phyloP scores from a whole-genome alignment of 2,113 vertebrate genomes.

The Psilopogon haemacephalus region DNA sequence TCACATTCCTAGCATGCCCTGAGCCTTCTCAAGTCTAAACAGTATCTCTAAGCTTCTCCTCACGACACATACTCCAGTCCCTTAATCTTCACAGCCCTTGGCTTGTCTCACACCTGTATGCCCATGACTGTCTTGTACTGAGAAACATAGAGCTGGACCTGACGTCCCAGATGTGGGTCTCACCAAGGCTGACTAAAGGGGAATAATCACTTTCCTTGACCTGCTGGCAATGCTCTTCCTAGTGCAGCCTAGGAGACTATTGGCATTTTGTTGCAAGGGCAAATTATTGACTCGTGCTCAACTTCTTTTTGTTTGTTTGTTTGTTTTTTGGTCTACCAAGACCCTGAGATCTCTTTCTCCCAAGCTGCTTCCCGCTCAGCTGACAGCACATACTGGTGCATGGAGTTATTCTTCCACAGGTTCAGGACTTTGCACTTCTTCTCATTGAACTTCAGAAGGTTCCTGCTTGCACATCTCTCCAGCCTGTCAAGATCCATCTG shows the following conservation, averaged over 20 bases:
- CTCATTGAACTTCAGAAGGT: background rate
- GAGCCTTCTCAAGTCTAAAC: background rate
- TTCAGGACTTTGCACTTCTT: background rate
- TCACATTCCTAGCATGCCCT: background rate
- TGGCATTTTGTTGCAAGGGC: background rate
- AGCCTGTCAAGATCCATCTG: background rate
- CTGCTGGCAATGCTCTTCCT: background rate
- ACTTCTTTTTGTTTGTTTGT: background rate
- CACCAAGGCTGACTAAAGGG: background rate
- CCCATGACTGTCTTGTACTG: background rate
- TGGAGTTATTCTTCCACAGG: background rate
- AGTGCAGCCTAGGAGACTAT: background rate
- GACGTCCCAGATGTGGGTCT: background rate
- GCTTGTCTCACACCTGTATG: background rate
- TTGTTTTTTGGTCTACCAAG: background rate
- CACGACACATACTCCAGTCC: background rate
- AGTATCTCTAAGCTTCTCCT: background rate
- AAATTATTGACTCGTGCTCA: accelerated
- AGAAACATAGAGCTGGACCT: background rate
- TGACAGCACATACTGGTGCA: background rate
- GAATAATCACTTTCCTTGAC: background rate
- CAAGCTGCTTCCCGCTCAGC: background rate
- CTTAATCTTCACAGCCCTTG: background rate
- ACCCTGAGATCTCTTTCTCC: background rate
- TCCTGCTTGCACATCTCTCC: background rate